phyloP scores from a whole-genome alignment of 53 echinoderm and acorn worm genomes.

The Temnopleurus reevesii region DNA sequence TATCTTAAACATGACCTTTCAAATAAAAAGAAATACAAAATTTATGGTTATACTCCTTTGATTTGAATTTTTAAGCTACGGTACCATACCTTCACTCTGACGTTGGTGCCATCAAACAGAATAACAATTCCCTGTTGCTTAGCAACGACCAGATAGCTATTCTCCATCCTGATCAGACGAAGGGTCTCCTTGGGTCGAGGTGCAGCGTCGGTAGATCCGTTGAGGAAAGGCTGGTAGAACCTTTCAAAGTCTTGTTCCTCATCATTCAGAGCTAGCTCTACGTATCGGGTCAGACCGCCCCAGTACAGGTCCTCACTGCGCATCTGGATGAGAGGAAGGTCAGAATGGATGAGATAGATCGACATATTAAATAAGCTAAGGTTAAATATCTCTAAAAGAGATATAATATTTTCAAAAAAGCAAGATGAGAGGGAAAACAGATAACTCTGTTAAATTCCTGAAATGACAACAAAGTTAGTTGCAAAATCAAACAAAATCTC shows the following conservation, averaged over 20 bases:
- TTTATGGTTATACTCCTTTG: too few species aligned
- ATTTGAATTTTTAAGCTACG: background rate
- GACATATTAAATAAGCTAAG: too few species aligned
- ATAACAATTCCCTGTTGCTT: slow-evolving; percentile 62
- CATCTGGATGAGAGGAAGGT: background rate
- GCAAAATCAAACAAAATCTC: too few species aligned
- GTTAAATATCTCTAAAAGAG: too few species aligned
- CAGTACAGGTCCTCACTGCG: slow-evolving; percentile 40
- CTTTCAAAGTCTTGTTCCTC: slow-evolving; percentile 46
- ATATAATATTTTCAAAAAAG: too few species aligned
- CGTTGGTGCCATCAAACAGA: slow-evolving; percentile 59
- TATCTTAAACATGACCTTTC: too few species aligned
- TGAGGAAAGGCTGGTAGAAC: slow-evolving; percentile 58
- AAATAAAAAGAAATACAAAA: too few species aligned
- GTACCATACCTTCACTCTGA: slow-evolving; percentile 68
- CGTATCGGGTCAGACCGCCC: slow-evolving; percentile 52
- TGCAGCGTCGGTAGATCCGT: slow-evolving; percentile 13
- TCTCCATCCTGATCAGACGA: background rate
- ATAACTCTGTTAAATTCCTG: too few species aligned
- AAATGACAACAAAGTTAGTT: too few species aligned
- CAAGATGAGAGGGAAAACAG: too few species aligned
- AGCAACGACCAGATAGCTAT: slow-evolving; percentile 53
- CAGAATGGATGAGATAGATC: background rate
- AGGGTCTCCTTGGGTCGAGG: slow-evolving; percentile 37
- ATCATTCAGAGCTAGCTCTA: slow-evolving; percentile 35